Percentiles rank a stretch among this genome's conserved stretches.
These are phyloP conservation scores for Pristionchus fissidentatus DNA, from an alignment of 2,888 invertebrate genomes.

Conservation along the genomic window DNA sequence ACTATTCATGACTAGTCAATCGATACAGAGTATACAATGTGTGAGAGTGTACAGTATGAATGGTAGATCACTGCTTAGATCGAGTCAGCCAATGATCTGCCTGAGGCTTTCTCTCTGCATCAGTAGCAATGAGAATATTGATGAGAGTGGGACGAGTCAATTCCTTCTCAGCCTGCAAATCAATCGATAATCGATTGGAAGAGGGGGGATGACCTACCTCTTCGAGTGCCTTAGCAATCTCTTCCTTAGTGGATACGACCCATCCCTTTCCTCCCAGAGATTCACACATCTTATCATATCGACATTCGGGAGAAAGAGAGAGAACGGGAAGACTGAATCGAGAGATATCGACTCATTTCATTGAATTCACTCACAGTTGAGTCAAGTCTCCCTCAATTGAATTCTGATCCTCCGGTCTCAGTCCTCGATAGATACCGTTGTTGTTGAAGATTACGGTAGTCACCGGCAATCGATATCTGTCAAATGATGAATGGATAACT, in stretches of 20 bases:
- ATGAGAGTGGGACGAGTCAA: conserved; percentile 88
- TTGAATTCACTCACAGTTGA: conserved; percentile 80
- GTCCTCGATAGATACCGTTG: conserved; percentile 92
- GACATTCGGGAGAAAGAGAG: conserved; percentile 85
- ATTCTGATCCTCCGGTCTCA: conserved; percentile 85
- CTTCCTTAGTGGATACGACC: conserved; percentile 85
- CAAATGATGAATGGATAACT: conserved; percentile 50
- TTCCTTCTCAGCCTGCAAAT: conserved; percentile 78
- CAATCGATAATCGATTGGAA: background rate
- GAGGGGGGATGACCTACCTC: conserved; percentile 74
- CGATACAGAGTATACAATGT: background rate
- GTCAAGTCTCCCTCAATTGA: conserved; percentile 84
- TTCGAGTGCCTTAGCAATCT: conserved; percentile 84
- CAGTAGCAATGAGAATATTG: conserved; percentile 90
- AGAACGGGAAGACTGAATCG: conserved; percentile 87
- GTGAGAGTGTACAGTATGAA: background rate
- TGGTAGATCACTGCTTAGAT: conserved; percentile 81
- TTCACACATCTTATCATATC: conserved; percentile 91
- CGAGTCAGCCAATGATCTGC: conserved; percentile 92
- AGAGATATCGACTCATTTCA: background rate
- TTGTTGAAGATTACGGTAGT: conserved; percentile 93
- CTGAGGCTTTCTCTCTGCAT: conserved; percentile 91
- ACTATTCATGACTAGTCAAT: background rate
- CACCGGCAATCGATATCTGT: conserved; percentile 90
- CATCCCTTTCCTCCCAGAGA: conserved; percentile 88